Evolutionary conservation across 2,113 vertebrate genomes (phyloP).

Genomic region (Procavia capensis): DNA sequence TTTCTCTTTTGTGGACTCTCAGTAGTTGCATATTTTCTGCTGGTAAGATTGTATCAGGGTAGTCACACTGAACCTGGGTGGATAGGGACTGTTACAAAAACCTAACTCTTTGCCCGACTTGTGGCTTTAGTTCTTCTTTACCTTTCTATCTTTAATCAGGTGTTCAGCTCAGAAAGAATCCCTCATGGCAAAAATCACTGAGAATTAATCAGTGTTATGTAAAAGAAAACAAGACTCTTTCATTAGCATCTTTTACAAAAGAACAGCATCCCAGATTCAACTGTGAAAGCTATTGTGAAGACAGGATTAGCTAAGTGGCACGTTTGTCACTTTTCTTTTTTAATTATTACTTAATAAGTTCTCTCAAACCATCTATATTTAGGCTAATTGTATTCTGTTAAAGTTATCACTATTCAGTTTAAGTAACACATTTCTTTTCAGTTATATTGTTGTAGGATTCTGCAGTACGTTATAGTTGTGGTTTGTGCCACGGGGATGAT

Average conservation of each 20-base stretch:
- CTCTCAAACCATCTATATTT: conserved; percentile 83
- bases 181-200: conserved; percentile 65
- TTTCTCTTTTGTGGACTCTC: conserved; percentile 22
- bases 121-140: background rate
- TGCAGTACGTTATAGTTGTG: conserved; percentile 75
- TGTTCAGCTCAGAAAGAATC: conserved; percentile 68
- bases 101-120: background rate
- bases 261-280: conserved; percentile 71
- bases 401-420: conserved; percentile 82
- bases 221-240: conserved; percentile 79
- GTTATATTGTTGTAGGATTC: conserved; percentile 77
- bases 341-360: conserved; percentile 84
- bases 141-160: conserved; percentile 63
- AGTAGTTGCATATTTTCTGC: background rate
- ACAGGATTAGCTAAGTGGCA: conserved; percentile 81
- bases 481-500: conserved; percentile 78
- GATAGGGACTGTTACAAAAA: background rate
- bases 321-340: conserved; percentile 84
- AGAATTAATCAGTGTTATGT: conserved; percentile 80
- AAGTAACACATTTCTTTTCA: conserved; percentile 85
- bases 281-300: conserved; percentile 77
- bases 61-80: background rate
- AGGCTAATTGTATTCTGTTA: conserved; percentile 81
- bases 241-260: conserved; percentile 78
- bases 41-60: conserved; percentile 33